Evolutionary conservation across 2,888 invertebrate genomes (phyloP).

Genomic region (Monopis laevigella): DNA sequence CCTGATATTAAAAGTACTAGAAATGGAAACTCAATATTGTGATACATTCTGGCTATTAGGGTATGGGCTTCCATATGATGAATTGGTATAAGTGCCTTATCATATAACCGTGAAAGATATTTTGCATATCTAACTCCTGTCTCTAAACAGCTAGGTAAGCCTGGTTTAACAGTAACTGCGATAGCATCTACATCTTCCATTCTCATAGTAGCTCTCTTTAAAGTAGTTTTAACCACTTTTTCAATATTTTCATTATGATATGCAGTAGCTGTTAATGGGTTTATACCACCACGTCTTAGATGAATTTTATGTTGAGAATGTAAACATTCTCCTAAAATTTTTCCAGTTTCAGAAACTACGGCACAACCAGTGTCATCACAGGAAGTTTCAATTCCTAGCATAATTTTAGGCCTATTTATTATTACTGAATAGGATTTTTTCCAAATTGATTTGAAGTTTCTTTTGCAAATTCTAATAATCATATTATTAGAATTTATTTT

Average conservation of each 20-base stretch:
- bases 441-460: no score
- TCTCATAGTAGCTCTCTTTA: constrained; percentile 67
- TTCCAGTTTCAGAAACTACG: constrained; percentile 76
- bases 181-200: constrained; percentile 82
- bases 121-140: constrained; percentile 88
- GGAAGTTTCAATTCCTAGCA: constrained; percentile 96
- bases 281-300: constrained; percentile 83
- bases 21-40: constrained; percentile 84
- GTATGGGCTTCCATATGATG: constrained; percentile 99
- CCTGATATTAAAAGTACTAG: constrained; percentile 91
- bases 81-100: constrained; percentile 90
- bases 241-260: constrained; percentile 84
- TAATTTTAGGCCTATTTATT: constrained; percentile 4
- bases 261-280: constrained; percentile 85
- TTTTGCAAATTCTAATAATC: no score
- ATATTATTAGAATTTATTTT: no score
- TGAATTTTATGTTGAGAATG: constrained; percentile 83
- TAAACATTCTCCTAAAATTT: constrained; percentile 81
- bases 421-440: no score
- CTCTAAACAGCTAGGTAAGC: constrained; percentile 78
- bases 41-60: constrained; percentile 80
- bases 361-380: constrained; percentile 98
- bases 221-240: constrained; percentile 72
- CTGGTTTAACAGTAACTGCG: constrained; percentile 92
- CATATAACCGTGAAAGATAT: constrained; percentile 70